Percentiles rank a stretch among this genome's conserved stretches.
These are phyloP conservation scores for Dendrolimus houi DNA, from an alignment of 2,888 invertebrate species.

Conservation along the genomic window DNA sequence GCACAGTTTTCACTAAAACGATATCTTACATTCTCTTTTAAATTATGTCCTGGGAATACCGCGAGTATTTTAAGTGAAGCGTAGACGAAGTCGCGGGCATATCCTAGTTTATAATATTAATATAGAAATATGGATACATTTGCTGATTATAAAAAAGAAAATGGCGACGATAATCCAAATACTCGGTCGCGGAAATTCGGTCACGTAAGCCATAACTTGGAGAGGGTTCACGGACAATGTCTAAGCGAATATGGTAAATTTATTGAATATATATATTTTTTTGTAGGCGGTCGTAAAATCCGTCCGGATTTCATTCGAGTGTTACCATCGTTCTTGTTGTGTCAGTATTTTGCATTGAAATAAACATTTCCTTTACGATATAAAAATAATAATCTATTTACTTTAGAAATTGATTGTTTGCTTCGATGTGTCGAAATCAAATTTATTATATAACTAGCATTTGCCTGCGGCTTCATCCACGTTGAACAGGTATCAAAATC, in stretches of 20 bases:
- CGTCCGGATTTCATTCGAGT: not conserved
- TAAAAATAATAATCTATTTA: not conserved
- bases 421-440: not conserved
- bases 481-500: too few species aligned
- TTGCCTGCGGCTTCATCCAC: too few species aligned
- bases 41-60: too few species aligned
- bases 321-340: not conserved
- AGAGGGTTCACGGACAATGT: constrained; percentile 20
- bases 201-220: constrained; percentile 40
- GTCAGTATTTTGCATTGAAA: not conserved
- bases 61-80: too few species aligned
- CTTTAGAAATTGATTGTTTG: not conserved
- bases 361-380: not conserved
- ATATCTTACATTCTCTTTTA: too few species aligned
- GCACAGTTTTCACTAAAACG: too few species aligned
- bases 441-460: too few species aligned
- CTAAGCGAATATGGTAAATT: constrained; percentile 27
- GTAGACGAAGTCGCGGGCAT: too few species aligned
- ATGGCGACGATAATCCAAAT: constrained; percentile 11
- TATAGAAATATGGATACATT: not conserved
- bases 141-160: not conserved
- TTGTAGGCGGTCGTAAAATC: constrained; percentile 27
- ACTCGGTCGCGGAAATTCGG: constrained; percentile 27
- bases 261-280: constrained; percentile 29
- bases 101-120: too few species aligned